These are phyloP conservation scores for Crossaster papposus DNA, from an alignment of 53 echinoderm and acorn worm genomes.

Conservation along the genomic window DNA sequence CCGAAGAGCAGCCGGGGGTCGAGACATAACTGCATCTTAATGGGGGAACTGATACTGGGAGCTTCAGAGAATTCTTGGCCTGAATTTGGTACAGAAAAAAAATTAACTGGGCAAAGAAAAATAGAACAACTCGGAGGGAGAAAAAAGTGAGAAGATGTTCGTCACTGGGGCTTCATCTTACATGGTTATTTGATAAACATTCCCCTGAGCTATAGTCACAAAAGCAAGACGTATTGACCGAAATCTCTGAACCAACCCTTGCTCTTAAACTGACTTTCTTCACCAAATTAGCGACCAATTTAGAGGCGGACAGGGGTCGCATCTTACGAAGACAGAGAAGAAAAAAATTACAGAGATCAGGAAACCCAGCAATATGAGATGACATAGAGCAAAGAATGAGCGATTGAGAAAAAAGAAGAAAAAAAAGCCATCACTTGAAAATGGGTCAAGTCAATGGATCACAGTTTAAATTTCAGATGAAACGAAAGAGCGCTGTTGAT, in stretches of 20 bases:
- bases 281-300: slow-evolving; percentile 61
- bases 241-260: slow-evolving; percentile 65
- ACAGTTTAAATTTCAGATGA: slow-evolving; percentile 61
- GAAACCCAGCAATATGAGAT: neutral
- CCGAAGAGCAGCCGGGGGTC: slow-evolving; percentile 3
- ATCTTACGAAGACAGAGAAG: neutral
- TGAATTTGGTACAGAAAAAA: slow-evolving; percentile 30
- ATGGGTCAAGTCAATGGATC: slow-evolving; percentile 64
- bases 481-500: slow-evolving; percentile 59
- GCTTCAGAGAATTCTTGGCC: slow-evolving; percentile 21
- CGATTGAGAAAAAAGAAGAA: neutral
- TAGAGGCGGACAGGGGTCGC: slow-evolving; percentile 40
- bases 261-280: slow-evolving; percentile 59
- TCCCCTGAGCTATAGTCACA: slow-evolving; percentile 53
- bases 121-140: slow-evolving; percentile 47
- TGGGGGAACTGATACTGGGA: slow-evolving; percentile 46
- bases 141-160: slow-evolving; percentile 51
- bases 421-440: slow-evolving; percentile 60
- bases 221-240: slow-evolving; percentile 59
- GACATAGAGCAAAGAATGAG: neutral
- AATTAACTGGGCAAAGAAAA: slow-evolving; percentile 13
- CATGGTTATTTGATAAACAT: slow-evolving; percentile 54
- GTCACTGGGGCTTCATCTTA: slow-evolving; percentile 54
- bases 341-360: slow-evolving; percentile 16
- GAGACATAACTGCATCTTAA: slow-evolving; percentile 49